A percentile compares a stretch with the other conserved stretches of the same genome.
Conservation (phyloP, 2,113 vertebrate species). For the Lucifuga dentata region DNA sequence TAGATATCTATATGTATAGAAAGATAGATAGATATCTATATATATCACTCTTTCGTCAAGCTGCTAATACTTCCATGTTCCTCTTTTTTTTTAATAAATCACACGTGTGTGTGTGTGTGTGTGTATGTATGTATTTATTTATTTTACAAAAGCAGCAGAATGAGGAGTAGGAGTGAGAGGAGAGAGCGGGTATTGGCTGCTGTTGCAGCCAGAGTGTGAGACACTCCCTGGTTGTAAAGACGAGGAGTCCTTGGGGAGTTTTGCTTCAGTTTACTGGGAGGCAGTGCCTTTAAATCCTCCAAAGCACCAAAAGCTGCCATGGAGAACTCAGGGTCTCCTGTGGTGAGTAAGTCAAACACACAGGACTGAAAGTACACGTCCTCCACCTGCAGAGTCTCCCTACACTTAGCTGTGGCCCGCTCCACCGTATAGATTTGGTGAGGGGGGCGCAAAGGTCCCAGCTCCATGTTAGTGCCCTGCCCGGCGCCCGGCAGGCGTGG, state of each 20-base stretch:
- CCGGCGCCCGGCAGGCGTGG: conserved; percentile 49
- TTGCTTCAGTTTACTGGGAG: conserved; percentile 84
- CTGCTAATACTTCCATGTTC: conserved; percentile 62
- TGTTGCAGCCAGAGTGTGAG: conserved; percentile 12
- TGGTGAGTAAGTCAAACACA: conserved; percentile 88
- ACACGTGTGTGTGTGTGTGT: no score
- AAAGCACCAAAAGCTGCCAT: conserved; percentile 86
- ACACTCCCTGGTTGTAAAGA: conserved; percentile 34
- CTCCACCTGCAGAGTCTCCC: conserved; percentile 86
- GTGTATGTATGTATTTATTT: conserved; percentile 17
- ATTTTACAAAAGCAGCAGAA: conserved; percentile 71
- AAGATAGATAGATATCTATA: no score
- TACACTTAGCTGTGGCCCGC: conserved; percentile 83
- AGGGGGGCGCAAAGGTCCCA: conserved; percentile 63
- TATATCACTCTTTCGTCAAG: conserved; percentile 75
- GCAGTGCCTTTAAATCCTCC: conserved; percentile 86
- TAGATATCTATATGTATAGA: no score
- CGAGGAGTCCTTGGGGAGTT: conserved; percentile 77
- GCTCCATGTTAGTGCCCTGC: conserved; percentile 67
- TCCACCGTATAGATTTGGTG: conserved; percentile 83
- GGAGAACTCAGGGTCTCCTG: conserved; percentile 86
- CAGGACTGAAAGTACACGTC: conserved; percentile 90
- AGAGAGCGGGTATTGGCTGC: conserved; percentile 30
- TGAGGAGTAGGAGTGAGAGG: conserved; percentile 57
- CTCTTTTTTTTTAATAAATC: conserved; percentile 33